phyloP scores from a whole-genome alignment of 1,140 invertebrate species.

The Orussus abietinus region DNA sequence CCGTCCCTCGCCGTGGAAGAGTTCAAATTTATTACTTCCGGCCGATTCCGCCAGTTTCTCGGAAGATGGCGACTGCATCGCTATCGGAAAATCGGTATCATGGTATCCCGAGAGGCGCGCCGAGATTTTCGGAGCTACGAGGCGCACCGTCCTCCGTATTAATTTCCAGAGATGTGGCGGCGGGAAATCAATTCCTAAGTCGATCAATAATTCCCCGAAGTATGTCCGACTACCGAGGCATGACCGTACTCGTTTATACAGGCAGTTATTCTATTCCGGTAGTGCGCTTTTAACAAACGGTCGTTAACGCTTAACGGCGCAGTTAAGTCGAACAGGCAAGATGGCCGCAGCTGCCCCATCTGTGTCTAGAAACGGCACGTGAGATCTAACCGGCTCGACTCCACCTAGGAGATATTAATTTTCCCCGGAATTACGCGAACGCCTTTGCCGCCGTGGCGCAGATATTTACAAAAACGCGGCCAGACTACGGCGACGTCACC shows the following conservation, averaged over 20 bases:
- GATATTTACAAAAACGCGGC: constrained; percentile 1
- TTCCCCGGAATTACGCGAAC: constrained; percentile 13
- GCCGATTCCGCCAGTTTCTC: constrained; percentile 22
- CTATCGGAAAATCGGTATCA: constrained; percentile 11
- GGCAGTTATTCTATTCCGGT: constrained; percentile 33
- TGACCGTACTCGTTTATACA: no score
- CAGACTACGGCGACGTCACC: not conserved
- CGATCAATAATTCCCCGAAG: no score
- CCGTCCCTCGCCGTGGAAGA: constrained; percentile 25
- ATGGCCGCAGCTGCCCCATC: constrained; percentile 36
- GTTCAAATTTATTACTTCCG: constrained; percentile 39
- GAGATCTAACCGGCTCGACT: not conserved
- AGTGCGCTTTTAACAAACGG: constrained; percentile 36
- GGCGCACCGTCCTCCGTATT: no score
- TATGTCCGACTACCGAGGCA: no score
- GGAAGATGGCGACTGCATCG: constrained; percentile 21
- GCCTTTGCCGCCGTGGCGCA: not conserved
- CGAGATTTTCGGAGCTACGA: not conserved
- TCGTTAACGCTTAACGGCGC: constrained; percentile 39
- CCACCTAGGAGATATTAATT: constrained; percentile 12
- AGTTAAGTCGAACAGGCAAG: constrained; percentile 35
- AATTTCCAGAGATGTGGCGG: no score
- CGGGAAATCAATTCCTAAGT: no score
- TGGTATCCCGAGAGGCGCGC: not conserved
- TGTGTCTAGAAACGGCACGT: no score